Evolutionary conservation across 53 echinoderm and acorn worm genomes (phyloP).

Genomic region (Hippasteria phrygiana): DNA sequence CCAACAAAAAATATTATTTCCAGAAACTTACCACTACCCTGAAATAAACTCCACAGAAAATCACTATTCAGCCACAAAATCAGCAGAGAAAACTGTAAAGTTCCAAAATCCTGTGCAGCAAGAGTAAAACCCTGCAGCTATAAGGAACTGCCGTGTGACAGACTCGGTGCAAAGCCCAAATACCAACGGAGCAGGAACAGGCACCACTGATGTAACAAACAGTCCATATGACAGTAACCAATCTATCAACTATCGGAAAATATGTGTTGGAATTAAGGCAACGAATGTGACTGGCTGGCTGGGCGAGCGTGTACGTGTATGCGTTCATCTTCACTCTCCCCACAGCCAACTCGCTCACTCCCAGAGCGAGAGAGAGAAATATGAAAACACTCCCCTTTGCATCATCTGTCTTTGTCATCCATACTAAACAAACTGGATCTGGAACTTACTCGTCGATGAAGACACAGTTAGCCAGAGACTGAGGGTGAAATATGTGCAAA

Average conservation of each 20-base stretch:
- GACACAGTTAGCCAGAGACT: constrained; percentile 41
- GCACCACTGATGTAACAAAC: background rate
- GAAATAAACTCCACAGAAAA: constrained; percentile 44
- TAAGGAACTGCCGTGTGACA: background rate
- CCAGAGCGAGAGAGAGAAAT: background rate
- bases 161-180: background rate
- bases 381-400: constrained; percentile 9
- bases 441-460: background rate
- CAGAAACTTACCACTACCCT: constrained; percentile 46
- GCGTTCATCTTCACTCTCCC: background rate
- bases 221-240: background rate
- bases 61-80: background rate
- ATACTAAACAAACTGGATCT: constrained; percentile 30
- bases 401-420: constrained; percentile 49
- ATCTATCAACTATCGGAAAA: constrained; percentile 40
- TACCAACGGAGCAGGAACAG: background rate
- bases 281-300: background rate
- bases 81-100: constrained; percentile 1
- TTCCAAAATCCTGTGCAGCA: constrained; percentile 15
- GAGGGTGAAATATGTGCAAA: constrained; percentile 47
- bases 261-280: constrained; percentile 44
- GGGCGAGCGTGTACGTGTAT: background rate
- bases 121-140: constrained; percentile 12
- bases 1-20: background rate
- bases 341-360: background rate